Percentiles rank a stretch among this genome's conserved stretches.
phyloP scores from a whole-genome alignment of 2,888 invertebrate genomes.

The Furcula furcula region DNA sequence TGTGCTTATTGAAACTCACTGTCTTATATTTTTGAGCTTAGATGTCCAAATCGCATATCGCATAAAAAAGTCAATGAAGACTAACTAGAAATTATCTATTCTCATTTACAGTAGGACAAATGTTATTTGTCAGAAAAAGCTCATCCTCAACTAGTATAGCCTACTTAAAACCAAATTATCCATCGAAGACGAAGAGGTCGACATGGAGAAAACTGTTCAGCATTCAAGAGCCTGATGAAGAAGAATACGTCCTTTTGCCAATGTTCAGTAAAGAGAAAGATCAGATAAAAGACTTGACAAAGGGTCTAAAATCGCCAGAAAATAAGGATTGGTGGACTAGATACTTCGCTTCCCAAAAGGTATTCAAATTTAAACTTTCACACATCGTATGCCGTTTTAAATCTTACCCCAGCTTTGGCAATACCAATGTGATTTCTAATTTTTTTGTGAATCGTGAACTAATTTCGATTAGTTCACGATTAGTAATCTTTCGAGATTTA shows the following conservation, averaged over 20 bases:
- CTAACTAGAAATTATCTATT: too few relatives aligned
- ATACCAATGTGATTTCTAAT: too few relatives aligned
- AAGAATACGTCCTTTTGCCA: constrained; percentile 54
- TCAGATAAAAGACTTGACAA: constrained; percentile 17
- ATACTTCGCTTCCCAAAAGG: constrained; percentile 49
- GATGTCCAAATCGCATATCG: too few relatives aligned
- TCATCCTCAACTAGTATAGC: constrained; percentile 6
- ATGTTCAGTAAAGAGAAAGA: constrained; percentile 34
- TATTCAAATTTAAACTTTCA: too few relatives aligned
- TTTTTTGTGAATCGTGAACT: too few relatives aligned
- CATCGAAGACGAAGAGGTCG: constrained; percentile 24
- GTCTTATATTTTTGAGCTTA: too few relatives aligned
- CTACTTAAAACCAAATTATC: constrained; percentile 9
- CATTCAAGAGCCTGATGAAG: constrained; percentile 40
- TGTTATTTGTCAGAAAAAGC: constrained; percentile 30
- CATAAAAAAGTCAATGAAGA: too few relatives aligned
- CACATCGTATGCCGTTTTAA: too few relatives aligned
- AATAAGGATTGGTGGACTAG: constrained; percentile 61
- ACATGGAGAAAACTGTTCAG: constrained; percentile 43
- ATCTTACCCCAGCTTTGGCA: too few relatives aligned
- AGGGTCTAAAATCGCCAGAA: constrained; percentile 12
- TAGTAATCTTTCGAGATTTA: too few relatives aligned
- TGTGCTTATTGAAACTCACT: too few relatives aligned
- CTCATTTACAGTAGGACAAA: constrained; percentile 32
- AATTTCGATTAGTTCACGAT: too few relatives aligned